Conservation (phyloP, 2,797 vertebrate genomes). For the Arremon aurantiirostris region DNA sequence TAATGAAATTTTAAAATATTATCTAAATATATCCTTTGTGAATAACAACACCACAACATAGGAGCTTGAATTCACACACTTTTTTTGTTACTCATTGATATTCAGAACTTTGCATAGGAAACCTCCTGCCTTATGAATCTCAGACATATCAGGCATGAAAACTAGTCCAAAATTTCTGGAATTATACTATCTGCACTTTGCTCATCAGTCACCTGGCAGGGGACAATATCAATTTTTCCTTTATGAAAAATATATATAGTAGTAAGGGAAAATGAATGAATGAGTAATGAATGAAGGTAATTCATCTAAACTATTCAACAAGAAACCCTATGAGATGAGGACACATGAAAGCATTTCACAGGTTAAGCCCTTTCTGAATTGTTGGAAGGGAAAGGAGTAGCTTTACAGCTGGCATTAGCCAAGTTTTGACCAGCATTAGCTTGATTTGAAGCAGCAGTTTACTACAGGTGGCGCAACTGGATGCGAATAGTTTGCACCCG, state of each 20-base stretch:
- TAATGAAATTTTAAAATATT: not conserved
- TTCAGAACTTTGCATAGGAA: not conserved
- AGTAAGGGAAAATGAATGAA: not conserved
- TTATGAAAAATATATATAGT: not conserved
- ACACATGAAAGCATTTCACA: not conserved
- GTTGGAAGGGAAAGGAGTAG: not conserved
- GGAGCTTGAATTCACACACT: not conserved
- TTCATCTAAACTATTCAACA: not conserved
- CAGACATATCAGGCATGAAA: not conserved
- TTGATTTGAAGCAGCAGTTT: not conserved
- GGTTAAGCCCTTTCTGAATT: not conserved
- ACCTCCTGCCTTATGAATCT: not conserved
- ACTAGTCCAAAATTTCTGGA: not conserved
- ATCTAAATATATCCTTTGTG: not conserved
- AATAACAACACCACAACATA: not conserved
- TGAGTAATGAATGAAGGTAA: not conserved
- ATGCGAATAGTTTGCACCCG: not conserved
- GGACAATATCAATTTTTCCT: not conserved
- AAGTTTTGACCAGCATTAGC: not conserved
- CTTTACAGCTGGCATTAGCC: not conserved
- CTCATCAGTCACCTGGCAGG: not conserved
- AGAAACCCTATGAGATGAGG: not conserved
- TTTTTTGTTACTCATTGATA: not conserved
- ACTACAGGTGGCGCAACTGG: not conserved
- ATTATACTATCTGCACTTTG: not conserved